A percentile compares a stretch with the other conserved stretches of the same genome.
Evolutionary conservation across 2,113 vertebrate genomes (phyloP).

Genomic region (Craseonycteris thonglongyai): DNA sequence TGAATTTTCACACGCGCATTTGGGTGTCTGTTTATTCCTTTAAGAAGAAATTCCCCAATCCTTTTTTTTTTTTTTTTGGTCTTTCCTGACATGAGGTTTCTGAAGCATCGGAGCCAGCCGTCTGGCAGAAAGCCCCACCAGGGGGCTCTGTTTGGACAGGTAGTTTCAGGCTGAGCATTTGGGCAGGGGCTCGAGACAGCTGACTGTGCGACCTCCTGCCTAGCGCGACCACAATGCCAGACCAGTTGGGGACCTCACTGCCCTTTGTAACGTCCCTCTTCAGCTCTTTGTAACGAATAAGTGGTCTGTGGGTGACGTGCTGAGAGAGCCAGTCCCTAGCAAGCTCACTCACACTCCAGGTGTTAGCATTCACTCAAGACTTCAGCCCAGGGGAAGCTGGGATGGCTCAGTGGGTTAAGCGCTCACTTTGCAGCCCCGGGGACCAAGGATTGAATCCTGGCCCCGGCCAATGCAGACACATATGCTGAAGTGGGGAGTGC

Average conservation of each 20-base stretch:
- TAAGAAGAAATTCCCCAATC: not conserved
- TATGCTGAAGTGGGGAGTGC: too few species aligned
- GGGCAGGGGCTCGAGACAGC: not conserved
- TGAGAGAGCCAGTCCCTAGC: not conserved
- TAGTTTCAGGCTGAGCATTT: not conserved
- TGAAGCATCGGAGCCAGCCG: not conserved
- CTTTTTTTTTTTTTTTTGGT: not conserved
- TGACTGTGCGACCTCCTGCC: not conserved
- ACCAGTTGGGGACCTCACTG: not conserved
- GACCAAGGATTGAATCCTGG: too few species aligned
- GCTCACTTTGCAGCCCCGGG: too few species aligned
- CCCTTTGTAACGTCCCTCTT: not conserved
- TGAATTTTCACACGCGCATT: accelerated
- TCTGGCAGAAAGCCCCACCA: not conserved
- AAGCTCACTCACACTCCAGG: not conserved
- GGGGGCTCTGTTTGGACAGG: accelerated
- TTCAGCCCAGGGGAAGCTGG: not conserved
- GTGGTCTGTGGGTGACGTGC: not conserved
- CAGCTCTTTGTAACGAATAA: too few species aligned
- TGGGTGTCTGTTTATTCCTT: not conserved
- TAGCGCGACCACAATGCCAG: accelerated
- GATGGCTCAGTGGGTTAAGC: too few species aligned
- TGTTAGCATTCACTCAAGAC: accelerated
- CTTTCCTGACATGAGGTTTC: not conserved
- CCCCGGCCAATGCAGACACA: too few species aligned